These are phyloP conservation scores for Leucosticte australis DNA, from an alignment of 2,113 vertebrate species.

Conservation along the genomic window DNA sequence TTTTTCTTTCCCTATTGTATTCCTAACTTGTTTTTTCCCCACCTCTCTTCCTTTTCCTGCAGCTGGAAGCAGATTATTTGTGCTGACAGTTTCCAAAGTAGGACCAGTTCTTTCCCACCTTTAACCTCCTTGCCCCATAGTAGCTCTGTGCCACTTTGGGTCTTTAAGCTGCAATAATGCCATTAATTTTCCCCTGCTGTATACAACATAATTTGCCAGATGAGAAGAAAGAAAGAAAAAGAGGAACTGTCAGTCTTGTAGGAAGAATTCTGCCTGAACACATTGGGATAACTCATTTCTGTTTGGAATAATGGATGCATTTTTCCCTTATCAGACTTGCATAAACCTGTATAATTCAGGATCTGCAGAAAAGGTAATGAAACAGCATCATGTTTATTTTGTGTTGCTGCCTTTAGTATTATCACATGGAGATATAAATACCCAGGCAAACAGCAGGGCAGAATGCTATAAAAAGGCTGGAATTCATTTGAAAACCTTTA, in stretches of 20 bases:
- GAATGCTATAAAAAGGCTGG: not conserved
- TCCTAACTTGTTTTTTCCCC: not conserved
- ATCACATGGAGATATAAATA: not conserved
- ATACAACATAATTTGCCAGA: not conserved
- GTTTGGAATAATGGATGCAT: not conserved
- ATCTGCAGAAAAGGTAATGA: not conserved
- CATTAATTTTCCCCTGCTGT: not conserved
- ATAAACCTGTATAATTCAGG: slow-evolving; percentile 9
- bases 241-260: not conserved
- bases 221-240: not conserved
- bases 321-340: not conserved
- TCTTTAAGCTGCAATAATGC: not conserved
- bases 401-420: not conserved
- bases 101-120: not conserved
- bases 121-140: not conserved
- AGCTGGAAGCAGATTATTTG: not conserved
- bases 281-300: not conserved
- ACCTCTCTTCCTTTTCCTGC: not conserved
- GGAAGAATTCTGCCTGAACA: not conserved
- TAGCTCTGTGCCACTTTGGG: not conserved
- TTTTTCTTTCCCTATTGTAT: not conserved
- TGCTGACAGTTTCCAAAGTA: not conserved
- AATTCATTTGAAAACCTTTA: not conserved
- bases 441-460: not conserved
- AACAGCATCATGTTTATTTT: not conserved